phyloP scores from a whole-genome alignment of 2,888 invertebrate species.

The Tiliacea citrago region DNA sequence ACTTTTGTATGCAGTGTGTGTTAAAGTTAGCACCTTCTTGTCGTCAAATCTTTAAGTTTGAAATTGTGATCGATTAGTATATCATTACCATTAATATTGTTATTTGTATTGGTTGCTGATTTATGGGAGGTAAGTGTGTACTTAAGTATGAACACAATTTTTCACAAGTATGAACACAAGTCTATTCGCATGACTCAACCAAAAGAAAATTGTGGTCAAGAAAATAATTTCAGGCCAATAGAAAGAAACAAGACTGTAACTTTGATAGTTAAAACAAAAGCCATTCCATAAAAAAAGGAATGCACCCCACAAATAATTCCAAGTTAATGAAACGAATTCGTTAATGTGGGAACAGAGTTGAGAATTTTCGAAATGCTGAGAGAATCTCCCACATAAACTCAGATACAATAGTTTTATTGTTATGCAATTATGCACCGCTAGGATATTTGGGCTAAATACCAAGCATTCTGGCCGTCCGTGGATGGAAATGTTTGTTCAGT shows the following conservation, averaged over 20 bases:
- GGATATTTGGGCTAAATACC: constrained; percentile 66
- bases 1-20: background rate
- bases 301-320: constrained; percentile 20
- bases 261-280: constrained; percentile 12
- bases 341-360: constrained; percentile 64
- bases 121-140: background rate
- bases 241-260: background rate
- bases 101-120: background rate
- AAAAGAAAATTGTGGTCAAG: background rate
- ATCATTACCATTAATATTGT: background rate
- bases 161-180: background rate
- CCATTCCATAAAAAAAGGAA: constrained; percentile 11
- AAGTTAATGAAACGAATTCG: constrained; percentile 47
- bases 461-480: constrained; percentile 47
- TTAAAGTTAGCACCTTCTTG: constrained; percentile 3
- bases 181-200: background rate
- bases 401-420: constrained; percentile 67
- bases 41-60: constrained; percentile 1
- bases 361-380: constrained; percentile 51
- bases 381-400: constrained; percentile 58
- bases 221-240: background rate
- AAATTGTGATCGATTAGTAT: background rate
- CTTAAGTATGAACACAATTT: no score
- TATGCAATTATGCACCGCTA: constrained; percentile 57
- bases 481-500: constrained; percentile 69